Evolutionary conservation across 1,140 invertebrate species (phyloP).

Genomic region (Drosophila sproati): DNA sequence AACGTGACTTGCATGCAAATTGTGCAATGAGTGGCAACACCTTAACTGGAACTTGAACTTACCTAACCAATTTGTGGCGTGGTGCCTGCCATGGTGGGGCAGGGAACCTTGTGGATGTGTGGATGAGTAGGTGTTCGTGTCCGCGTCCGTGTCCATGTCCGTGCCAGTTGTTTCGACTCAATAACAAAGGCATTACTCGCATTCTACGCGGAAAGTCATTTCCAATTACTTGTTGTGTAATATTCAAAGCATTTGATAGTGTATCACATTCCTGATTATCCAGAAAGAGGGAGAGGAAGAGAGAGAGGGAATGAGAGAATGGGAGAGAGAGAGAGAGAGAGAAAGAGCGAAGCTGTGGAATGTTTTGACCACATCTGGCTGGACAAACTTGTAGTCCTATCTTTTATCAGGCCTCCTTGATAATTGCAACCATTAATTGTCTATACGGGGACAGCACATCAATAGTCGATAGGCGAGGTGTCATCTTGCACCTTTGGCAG

Average conservation of each 20-base stretch:
- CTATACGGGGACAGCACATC: neutral
- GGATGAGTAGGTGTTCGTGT: neutral
- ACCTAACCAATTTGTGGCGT: slow-evolving; percentile 6
- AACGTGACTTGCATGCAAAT: slow-evolving; percentile 74
- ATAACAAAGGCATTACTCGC: slow-evolving; percentile 41
- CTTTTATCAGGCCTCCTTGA: no score
- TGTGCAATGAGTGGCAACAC: slow-evolving; percentile 37
- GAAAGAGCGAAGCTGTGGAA: no score
- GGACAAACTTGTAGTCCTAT: no score
- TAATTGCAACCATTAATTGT: slow-evolving; percentile 1
- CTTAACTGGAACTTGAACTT: slow-evolving; percentile 43
- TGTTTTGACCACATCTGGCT: no score
- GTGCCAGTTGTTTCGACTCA: slow-evolving; percentile 1
- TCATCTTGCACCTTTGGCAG: slow-evolving; percentile 9
- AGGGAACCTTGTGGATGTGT: neutral
- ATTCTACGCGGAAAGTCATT: slow-evolving; percentile 6
- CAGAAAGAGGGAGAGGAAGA: no score
- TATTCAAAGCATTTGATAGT: no score
- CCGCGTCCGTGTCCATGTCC: slow-evolving; percentile 22
- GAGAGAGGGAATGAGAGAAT: no score
- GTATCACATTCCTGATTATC: no score
- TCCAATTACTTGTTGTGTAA: no score
- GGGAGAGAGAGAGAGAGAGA: no score
- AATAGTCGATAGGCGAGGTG: neutral
- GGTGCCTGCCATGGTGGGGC: neutral